phyloP scores from a whole-genome alignment of 1,140 invertebrate species.

The Hyles vespertilio region DNA sequence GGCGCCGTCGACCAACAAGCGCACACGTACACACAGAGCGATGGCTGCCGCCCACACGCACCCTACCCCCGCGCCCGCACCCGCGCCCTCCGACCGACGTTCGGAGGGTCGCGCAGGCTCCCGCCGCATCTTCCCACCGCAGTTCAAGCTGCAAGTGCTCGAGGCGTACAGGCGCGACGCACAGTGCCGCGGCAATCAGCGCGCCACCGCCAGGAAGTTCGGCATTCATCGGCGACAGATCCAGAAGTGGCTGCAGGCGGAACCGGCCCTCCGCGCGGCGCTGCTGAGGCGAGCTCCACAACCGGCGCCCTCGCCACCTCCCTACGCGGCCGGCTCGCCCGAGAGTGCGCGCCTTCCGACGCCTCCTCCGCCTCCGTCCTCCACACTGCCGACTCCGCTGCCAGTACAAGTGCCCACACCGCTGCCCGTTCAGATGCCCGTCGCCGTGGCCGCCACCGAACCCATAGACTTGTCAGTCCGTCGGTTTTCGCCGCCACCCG shows the following conservation, averaged over 20 bases:
- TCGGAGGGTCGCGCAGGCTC: constrained; percentile 79
- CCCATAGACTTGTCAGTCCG: constrained; percentile 76
- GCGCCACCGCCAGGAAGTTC: constrained; percentile 90
- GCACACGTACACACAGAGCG: constrained; percentile 43
- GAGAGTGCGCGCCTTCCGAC: constrained; percentile 62
- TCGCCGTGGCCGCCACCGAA: constrained; percentile 48
- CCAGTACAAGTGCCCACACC: constrained; percentile 36
- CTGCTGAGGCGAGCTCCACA: constrained; percentile 73
- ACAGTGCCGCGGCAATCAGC: constrained; percentile 90
- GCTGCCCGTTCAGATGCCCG: constrained; percentile 35
- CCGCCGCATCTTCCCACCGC: constrained; percentile 87
- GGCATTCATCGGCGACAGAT: constrained; percentile 90
- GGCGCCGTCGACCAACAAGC: constrained; percentile 62
- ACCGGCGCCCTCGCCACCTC: constrained; percentile 57
- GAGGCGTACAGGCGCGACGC: constrained; percentile 89
- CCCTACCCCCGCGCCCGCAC: constrained; percentile 56
- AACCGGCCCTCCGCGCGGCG: constrained; percentile 83
- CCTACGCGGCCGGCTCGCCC: constrained; percentile 56
- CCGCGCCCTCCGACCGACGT: constrained; percentile 70
- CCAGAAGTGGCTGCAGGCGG: constrained; percentile 92
- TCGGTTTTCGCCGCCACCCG: constrained; percentile 50
- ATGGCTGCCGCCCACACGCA: constrained; percentile 65
- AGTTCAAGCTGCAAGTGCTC: constrained; percentile 90
- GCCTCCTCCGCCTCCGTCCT: constrained; percentile 40
- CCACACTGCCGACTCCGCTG: constrained; percentile 57